Percentiles rank a stretch among this genome's conserved stretches.
Conservation (phyloP, 64 coral and sea anemone species). For the Pocillopora verrucosa region DNA sequence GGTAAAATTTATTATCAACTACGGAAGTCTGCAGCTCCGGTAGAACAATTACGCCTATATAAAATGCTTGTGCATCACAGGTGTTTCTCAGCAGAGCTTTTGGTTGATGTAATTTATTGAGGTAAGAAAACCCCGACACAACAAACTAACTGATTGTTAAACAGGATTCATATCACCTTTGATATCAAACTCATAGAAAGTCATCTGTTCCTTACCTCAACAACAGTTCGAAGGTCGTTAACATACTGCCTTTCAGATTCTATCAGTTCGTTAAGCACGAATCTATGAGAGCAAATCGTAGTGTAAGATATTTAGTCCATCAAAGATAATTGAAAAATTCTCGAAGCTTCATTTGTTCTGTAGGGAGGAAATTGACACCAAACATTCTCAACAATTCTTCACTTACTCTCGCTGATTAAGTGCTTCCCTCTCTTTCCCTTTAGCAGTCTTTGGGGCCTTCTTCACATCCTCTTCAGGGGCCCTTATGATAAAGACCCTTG, state of each 20-base stretch:
- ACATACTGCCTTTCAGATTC: conserved; percentile 88
- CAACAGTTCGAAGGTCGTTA: conserved; percentile 66
- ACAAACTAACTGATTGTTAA: too few relatives aligned
- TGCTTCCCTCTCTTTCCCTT: conserved; percentile 68
- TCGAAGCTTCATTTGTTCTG: too few relatives aligned
- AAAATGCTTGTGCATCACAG: too few relatives aligned
- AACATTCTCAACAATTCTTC: background rate
- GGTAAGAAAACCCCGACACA: too few relatives aligned
- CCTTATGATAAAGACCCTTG: conserved; percentile 64
- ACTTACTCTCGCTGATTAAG: conserved; percentile 87
- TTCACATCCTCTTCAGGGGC: conserved; percentile 47
- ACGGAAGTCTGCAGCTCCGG: too few relatives aligned
- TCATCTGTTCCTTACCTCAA: conserved; percentile 60
- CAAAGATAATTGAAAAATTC: background rate
- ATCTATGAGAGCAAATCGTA: background rate
- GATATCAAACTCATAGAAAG: too few relatives aligned
- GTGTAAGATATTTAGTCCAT: too few relatives aligned
- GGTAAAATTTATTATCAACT: too few relatives aligned
- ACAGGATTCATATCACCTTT: background rate
- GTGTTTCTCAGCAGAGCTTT: too few relatives aligned
- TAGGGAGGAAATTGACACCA: too few relatives aligned
- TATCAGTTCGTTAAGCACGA: conserved; percentile 69
- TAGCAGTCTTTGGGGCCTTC: conserved; percentile 54
- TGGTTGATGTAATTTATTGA: too few relatives aligned
- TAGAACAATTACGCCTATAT: too few relatives aligned